Evolutionary conservation across 2,797 vertebrate genomes (phyloP), one percentile per base, ranked within the genome.

Genomic region (Phrynocephalus forsythii): DNA sequence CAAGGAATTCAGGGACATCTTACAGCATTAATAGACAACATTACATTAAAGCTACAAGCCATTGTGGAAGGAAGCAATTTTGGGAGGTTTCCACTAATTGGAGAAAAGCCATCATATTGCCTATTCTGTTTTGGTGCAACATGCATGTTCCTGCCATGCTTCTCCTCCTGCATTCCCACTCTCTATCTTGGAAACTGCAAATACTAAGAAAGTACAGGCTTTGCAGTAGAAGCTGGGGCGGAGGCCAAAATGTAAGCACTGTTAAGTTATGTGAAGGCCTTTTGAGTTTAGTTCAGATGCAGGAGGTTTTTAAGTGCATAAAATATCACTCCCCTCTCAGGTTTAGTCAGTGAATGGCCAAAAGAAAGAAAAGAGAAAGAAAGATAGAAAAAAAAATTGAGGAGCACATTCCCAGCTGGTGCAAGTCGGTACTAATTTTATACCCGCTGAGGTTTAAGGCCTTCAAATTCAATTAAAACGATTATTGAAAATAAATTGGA

Each of bases 401-500:
- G 71, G 48, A 72, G n/a, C 84, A 68, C 69, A 60, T 86, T 90
- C 20, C 80, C 72, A 79, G 28, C 68, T 86, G 72, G 79, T 10
- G 18, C 77, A 81, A 84, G 38, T 38, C 22, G 48, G 88, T 83
- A 63, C 76, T 86, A 33, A 66, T 84, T 92, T 94, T 91, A 88
- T 87, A 86, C 67, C 60, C 75, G 85, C 71, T 81, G 76, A 79
- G 28, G 69, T 87, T 76, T 75, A 67, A 79, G 85, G 68, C 82
- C 30, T 80, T 76, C 76, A 76, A 89, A 87, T 50, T 91, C 1
- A 0, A 28, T 85, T 89, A 81, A 82, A 82, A 68, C 69, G 66
- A 91, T 87, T 84, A 84, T 87, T 82, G 82, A 80, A 87, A 75
- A 87, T 60, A 88, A 84, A 87, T 90, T 87, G 82, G 44, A 79